A percentile compares a stretch with the other conserved stretches of the same genome.
Conservation (phyloP, 2,113 vertebrate species). For the Nothobranchius kuhntae region DNA sequence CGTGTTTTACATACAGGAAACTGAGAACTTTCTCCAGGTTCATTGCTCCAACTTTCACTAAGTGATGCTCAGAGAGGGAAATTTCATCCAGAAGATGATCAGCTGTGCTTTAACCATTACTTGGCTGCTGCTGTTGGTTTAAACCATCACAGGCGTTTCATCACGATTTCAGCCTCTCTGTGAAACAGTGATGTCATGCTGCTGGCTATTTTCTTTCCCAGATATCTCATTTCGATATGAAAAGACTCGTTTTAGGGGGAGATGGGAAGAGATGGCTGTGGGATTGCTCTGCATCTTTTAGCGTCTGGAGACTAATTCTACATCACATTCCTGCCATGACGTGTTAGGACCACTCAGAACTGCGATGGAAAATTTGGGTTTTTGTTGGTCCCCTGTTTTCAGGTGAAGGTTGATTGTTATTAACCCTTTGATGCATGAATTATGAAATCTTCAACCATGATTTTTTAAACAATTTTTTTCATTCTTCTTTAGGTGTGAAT, state of each 20-base stretch:
- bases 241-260: neutral
- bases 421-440: too few relatives aligned
- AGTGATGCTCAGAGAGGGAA: neutral
- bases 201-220: neutral
- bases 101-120: neutral
- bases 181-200: neutral
- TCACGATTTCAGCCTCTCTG: too few relatives aligned
- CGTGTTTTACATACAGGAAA: neutral
- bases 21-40: neutral
- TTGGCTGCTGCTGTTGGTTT: neutral
- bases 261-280: too few relatives aligned
- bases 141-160: neutral
- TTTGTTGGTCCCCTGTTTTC: too few relatives aligned
- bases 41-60: neutral
- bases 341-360: too few relatives aligned
- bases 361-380: too few relatives aligned
- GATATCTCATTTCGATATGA: neutral
- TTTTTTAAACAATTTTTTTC: too few relatives aligned
- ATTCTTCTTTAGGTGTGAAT: too few relatives aligned
- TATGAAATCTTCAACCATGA: too few relatives aligned
- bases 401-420: too few relatives aligned
- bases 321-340: too few relatives aligned
- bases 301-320: too few relatives aligned
- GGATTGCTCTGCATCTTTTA: conserved; percentile 5
- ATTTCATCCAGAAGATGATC: neutral